These are phyloP conservation scores for Tragopan temminckii DNA, from an alignment of 2,797 vertebrate genomes.

Conservation along the genomic window DNA sequence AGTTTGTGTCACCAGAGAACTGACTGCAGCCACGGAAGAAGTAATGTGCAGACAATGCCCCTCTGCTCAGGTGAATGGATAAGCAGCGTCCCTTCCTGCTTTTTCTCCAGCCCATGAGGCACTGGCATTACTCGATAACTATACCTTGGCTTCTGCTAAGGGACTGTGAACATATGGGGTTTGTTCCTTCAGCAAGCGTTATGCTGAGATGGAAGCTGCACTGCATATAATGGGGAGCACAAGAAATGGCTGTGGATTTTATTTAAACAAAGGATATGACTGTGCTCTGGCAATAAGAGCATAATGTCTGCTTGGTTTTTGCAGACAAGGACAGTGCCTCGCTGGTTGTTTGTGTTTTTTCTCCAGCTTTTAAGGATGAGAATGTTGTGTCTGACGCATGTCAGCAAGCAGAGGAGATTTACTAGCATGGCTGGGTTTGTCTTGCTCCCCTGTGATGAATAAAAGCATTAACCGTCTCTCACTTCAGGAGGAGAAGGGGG, in stretches of 20 bases:
- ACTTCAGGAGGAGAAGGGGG: slow-evolving; percentile 17
- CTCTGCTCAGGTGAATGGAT: neutral
- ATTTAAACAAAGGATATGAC: neutral
- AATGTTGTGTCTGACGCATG: slow-evolving; percentile 49
- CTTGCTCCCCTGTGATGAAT: slow-evolving; percentile 44
- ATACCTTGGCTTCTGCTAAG: neutral
- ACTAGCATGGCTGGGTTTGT: neutral
- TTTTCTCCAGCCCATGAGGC: neutral
- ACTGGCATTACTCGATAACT: neutral
- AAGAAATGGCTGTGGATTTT: neutral
- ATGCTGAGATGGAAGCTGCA: neutral
- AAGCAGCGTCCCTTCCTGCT: accelerated
- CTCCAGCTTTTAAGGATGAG: slow-evolving; percentile 52
- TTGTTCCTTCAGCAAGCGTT: neutral
- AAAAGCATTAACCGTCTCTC: slow-evolving; percentile 45
- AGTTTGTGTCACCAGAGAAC: neutral
- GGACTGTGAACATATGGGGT: neutral
- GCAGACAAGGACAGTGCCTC: slow-evolving; percentile 1
- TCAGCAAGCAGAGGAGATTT: slow-evolving; percentile 35
- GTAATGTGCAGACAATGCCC: neutral
- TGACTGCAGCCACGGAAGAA: neutral
- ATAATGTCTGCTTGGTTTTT: neutral
- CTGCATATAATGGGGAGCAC: neutral
- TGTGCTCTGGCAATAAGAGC: neutral
- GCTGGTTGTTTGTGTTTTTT: neutral